phyloP scores from a whole-genome alignment of 53 echinoderm and acorn worm genomes.

The Actinopyga echinites region DNA sequence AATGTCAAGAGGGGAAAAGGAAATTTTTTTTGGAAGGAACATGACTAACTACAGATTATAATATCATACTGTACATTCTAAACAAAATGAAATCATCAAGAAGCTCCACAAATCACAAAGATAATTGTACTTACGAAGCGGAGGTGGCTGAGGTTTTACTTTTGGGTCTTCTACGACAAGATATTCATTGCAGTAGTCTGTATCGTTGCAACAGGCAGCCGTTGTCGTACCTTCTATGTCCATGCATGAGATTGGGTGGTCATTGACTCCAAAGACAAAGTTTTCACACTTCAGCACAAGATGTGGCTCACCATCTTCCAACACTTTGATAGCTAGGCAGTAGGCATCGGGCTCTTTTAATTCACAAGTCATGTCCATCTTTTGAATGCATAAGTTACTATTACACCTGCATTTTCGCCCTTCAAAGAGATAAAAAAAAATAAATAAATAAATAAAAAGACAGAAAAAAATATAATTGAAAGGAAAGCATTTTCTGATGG shows the following conservation, averaged over 20 bases:
- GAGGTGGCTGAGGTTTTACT: too few species aligned
- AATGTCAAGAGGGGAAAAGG: too few species aligned
- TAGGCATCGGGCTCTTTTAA: neutral
- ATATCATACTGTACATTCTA: too few species aligned
- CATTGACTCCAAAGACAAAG: neutral
- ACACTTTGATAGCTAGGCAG: neutral
- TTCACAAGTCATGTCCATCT: neutral
- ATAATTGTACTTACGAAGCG: neutral
- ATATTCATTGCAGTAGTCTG: conserved; percentile 16
- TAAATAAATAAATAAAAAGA: too few species aligned
- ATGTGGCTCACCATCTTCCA: neutral
- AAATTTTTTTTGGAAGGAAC: too few species aligned
- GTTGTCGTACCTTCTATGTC: neutral
- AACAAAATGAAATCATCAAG: too few species aligned
- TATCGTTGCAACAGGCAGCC: conserved; percentile 1
- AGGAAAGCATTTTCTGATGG: too few species aligned
- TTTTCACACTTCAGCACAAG: conserved; percentile 7
- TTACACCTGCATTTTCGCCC: conserved; percentile 22
- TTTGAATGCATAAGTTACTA: neutral
- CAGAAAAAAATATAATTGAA: too few species aligned
- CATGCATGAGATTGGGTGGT: neutral
- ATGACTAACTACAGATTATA: too few species aligned
- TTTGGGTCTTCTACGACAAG: neutral
- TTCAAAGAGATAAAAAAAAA: neutral
- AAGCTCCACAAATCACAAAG: too few species aligned